Evolutionary conservation across 2,888 invertebrate genomes (phyloP), one percentile per base, ranked within the genome.

Genomic region (Protonemura montana): DNA sequence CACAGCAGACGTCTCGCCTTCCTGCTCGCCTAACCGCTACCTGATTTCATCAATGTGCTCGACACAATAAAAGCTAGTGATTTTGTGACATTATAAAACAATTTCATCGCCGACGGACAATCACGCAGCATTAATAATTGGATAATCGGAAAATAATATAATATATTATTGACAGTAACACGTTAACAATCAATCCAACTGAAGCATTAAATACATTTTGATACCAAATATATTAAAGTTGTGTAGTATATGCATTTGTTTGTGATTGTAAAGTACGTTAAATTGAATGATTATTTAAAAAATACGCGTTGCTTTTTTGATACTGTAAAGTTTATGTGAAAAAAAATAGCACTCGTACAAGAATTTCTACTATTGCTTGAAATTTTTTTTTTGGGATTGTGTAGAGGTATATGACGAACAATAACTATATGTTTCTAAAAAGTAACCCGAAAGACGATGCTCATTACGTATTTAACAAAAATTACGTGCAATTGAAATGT

Each of bases 11-110:
- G 59, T 59, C 59, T 59, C 59, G 59, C 59, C 35, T 59, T 59
- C 21, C 59, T 59, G 59, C 16, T 21, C 13, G 59, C 21, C 16
- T 2, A 59, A 21, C 59, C 59, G 59, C 59, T 59, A 59, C 59
- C 59, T 59, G 59, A 59, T 59, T 59, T 59, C 59, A 59, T 59
- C 59, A 59, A 59, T 59, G 59, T 59, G 59, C 59, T 21, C 59
- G 59, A 21, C 59, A 59, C 13, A 59, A 59, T 59, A 59, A 59
- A 10, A 59, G 16, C 59, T 59, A 59, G 59, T 59, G 59, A 59
- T 59, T 59, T 59, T 59, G 59, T 59, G 59, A 59, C 59, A 59
- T 59, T 59, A 10, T 59, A 2, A 16, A 21, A 10, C 2, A 59
- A 59, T 59, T 59, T 16, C 13, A 59, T 21, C 59, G 59, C 21